Evolutionary conservation across 2,797 vertebrate species (phyloP).

Genomic region (Diplodus sargus): DNA sequence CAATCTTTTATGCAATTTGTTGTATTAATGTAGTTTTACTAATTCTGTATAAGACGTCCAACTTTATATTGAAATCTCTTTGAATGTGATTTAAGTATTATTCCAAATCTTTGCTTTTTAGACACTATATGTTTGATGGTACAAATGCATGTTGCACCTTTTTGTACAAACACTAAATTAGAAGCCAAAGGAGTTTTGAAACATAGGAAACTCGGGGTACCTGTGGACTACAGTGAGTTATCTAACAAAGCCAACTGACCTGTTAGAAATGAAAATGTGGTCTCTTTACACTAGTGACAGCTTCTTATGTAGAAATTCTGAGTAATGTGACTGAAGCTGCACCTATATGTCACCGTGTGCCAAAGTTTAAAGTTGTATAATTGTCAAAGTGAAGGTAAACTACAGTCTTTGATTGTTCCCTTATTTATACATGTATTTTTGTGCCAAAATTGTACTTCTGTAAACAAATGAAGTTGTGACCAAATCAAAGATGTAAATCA

Average conservation of each 20-base stretch:
- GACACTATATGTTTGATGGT: constrained; percentile 32
- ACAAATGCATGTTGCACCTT: constrained; percentile 36
- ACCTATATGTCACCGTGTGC: constrained; percentile 1
- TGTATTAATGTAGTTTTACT: constrained; percentile 55
- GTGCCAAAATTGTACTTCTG: constrained; percentile 62
- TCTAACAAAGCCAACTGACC: constrained; percentile 1
- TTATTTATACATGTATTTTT: constrained; percentile 53
- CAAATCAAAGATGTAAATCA: constrained; percentile 49
- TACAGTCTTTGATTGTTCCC: constrained; percentile 53
- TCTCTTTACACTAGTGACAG: constrained; percentile 1
- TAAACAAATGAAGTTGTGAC: constrained; percentile 61
- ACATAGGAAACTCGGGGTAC: not conserved
- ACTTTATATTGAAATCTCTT: constrained; percentile 53
- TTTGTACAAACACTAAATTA: constrained; percentile 42
- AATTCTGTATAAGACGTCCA: constrained; percentile 32
- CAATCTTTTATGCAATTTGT: constrained; percentile 32
- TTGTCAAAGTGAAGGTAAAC: constrained; percentile 43
- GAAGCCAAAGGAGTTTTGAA: constrained; percentile 45
- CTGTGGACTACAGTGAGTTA: not conserved
- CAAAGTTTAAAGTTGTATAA: constrained; percentile 28
- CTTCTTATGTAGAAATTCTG: not conserved
- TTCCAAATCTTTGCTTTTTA: constrained; percentile 41
- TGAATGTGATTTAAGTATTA: constrained; percentile 49
- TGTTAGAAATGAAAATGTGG: constrained; percentile 1
- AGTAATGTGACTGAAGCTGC: not conserved